These are phyloP conservation scores for Elmis aenea DNA, from an alignment of 2,888 invertebrate genomes.

Conservation along the genomic window DNA sequence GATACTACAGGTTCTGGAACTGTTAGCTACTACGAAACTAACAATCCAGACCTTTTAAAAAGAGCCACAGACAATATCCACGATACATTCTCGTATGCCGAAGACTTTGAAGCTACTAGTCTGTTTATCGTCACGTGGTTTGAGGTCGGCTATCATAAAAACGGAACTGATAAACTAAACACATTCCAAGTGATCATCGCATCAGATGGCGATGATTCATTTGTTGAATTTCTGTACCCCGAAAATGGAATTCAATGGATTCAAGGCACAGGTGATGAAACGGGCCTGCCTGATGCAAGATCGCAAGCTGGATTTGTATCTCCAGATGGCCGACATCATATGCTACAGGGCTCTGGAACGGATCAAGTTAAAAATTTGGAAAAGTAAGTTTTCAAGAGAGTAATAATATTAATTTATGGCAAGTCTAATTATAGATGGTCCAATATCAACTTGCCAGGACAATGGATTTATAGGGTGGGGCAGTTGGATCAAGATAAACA, in stretches of 20 bases:
- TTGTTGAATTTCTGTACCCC: constrained; percentile 82
- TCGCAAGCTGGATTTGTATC: constrained; percentile 91
- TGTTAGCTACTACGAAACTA: constrained; percentile 68
- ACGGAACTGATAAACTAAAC: constrained; percentile 68
- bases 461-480: constrained; percentile 86
- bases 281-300: constrained; percentile 79
- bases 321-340: constrained; percentile 71
- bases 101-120: constrained; percentile 68
- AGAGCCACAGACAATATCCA: constrained; percentile 68
- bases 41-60: constrained; percentile 55
- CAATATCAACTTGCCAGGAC: constrained; percentile 78
- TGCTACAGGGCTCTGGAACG: constrained; percentile 85
- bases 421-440: constrained; percentile 62
- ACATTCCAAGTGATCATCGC: constrained; percentile 80
- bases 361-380: constrained; percentile 76
- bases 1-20: constrained; percentile 71
- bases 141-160: constrained; percentile 73
- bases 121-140: constrained; percentile 89
- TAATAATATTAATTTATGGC: not conserved
- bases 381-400: constrained; percentile 52
- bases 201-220: constrained; percentile 74
- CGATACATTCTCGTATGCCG: constrained; percentile 66
- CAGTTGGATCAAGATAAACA: constrained; percentile 57
- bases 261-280: constrained; percentile 69
- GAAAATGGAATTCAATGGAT: constrained; percentile 90